Base-by-base conservation (phyloP, 1,140 invertebrate genomes). In the Idris sp. region DNA sequence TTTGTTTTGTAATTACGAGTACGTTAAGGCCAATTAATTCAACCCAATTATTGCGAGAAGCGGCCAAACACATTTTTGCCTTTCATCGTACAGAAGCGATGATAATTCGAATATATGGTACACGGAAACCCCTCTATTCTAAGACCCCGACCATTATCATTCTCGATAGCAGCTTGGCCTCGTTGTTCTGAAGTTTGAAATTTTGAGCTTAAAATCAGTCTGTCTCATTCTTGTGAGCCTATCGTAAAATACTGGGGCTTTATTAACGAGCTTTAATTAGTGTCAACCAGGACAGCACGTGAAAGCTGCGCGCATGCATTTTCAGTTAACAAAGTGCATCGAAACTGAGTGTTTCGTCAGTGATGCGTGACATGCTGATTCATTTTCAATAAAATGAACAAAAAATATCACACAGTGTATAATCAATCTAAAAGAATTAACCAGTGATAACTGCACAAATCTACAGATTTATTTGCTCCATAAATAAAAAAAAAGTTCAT, bases 231-330 rank as follows among this genome's bases (percentile, higher is more conserved):
- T 46, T 26, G 35, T 15, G 36, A 16, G 14, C 11, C 56, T 56
- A 61, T 64, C 61, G 61, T 54, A 46, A 74, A 74, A 59, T 74
- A 74, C 53, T 28, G 10, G 19, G 48, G 53, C 71, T 74, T 56
- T 62, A 67, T 74, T 67, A 74, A 61, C 54, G 71, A 68, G 61
- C 62, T 75, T 75, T 75, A 75, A 75, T 75, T 75, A 75, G 73
- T 59, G 64, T 75, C 73, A 65, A 75, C 72, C 31, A 35, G 43
- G 49, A 30, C 58, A 61, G n/a, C 41, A 64, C 33, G 43, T 36
- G 35, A 49, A 58, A 35, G 54, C 31, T 5, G 2, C 30, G 72
- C 72, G 62, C 62, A 56, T 48, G 61, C 69, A 51, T 18, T 1
- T 2, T 7, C 13, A 25, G 31, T 71, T 26, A 41, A 31, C 53